A percentile compares a stretch with the other conserved stretches of the same genome.
phyloP scores from a whole-genome alignment of 2,888 invertebrate species.

The Perizoma affinitatum region DNA sequence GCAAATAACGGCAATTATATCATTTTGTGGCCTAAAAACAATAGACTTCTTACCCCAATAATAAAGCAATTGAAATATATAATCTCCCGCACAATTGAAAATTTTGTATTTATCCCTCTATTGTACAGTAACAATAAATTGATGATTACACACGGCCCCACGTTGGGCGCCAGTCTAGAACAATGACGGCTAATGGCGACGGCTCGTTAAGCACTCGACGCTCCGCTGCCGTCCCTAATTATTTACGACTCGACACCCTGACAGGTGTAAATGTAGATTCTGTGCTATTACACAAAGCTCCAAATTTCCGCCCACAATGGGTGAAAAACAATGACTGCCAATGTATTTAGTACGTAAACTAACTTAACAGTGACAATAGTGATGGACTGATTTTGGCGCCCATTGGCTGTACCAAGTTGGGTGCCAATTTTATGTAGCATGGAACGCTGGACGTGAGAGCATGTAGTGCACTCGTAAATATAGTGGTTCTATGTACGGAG shows the following conservation, averaged over 20 bases:
- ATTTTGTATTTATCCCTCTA: slow-evolving; percentile 22
- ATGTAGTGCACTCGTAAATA: too few species aligned
- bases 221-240: slow-evolving; percentile 27
- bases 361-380: too few species aligned
- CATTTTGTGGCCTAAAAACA: background rate
- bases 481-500: too few species aligned
- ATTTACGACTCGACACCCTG: slow-evolving; percentile 27
- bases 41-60: background rate
- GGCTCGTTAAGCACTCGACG: slow-evolving; percentile 62
- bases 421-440: too few species aligned
- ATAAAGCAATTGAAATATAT: slow-evolving; percentile 12
- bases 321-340: background rate
- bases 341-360: too few species aligned
- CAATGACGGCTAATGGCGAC: slow-evolving; percentile 70
- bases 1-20: too few species aligned
- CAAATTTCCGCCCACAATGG: background rate
- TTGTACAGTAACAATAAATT: slow-evolving; percentile 31
- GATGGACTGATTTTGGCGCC: too few species aligned
- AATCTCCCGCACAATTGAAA: slow-evolving; percentile 17
- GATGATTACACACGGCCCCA: slow-evolving; percentile 45
- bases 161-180: slow-evolving; percentile 62
- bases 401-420: too few species aligned
- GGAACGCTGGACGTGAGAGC: too few species aligned
- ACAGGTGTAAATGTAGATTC: slow-evolving; percentile 30
- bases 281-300: slow-evolving; percentile 6